A percentile compares a stretch with the other conserved stretches of the same genome.
These are phyloP conservation scores for Tinea semifulvella DNA, from an alignment of 2,888 invertebrate genomes.

Conservation along the genomic window DNA sequence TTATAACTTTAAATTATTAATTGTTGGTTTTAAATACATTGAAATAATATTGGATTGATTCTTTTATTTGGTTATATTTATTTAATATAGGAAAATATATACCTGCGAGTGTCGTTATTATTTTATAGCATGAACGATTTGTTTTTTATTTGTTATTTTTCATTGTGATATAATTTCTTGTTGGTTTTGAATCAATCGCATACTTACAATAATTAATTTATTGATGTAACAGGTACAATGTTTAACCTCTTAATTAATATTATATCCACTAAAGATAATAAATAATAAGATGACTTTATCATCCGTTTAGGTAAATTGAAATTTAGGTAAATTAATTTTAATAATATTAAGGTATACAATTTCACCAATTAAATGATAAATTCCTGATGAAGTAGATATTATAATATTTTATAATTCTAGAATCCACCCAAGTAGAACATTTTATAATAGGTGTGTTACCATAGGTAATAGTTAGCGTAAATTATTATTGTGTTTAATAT, in stretches of 20 bases:
- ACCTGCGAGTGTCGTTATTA: too few species aligned
- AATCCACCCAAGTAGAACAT: slow-evolving; percentile 11
- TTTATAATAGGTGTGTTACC: slow-evolving; percentile 1
- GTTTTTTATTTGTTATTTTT: too few species aligned
- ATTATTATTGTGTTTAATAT: too few species aligned
- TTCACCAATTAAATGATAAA: slow-evolving; percentile 6
- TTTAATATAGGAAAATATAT: background rate
- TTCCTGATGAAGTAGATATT: slow-evolving; percentile 1
- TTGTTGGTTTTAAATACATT: background rate
- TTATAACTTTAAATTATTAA: slow-evolving; percentile 2
- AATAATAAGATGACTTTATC: background rate
- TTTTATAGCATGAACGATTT: too few species aligned
- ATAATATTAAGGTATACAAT: slow-evolving; percentile 3
- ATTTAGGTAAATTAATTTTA: slow-evolving; percentile 5
- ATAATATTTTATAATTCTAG: slow-evolving; percentile 5
- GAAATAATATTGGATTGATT: too few species aligned
- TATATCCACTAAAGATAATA: background rate
- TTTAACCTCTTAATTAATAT: slow-evolving; percentile 2
- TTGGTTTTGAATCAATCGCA: too few species aligned
- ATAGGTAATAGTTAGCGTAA: slow-evolving; percentile 3
- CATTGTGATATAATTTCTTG: background rate
- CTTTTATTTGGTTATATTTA: background rate
- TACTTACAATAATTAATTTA: too few species aligned
- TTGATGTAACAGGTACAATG: background rate
- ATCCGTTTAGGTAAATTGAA: slow-evolving; percentile 1